A percentile compares a stretch with the other conserved stretches of the same genome.
Conservation (phyloP, 2,797 vertebrate genomes). For the Catharus ustulatus region DNA sequence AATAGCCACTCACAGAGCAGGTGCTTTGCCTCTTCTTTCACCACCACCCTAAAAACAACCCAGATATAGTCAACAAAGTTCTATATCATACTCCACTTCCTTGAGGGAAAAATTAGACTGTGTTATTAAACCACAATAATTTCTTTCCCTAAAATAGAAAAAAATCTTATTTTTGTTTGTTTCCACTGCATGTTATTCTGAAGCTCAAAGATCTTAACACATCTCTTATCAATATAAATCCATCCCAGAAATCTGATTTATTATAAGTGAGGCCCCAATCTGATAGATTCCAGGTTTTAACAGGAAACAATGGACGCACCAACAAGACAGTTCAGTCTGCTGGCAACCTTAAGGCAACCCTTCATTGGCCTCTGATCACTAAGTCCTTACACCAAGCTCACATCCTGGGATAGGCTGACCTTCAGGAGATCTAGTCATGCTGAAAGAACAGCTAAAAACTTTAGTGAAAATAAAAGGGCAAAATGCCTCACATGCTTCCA, state of each 20-base stretch:
- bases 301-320: background rate
- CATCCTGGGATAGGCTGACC: background rate
- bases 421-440: background rate
- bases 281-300: background rate
- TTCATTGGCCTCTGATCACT: background rate
- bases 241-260: background rate
- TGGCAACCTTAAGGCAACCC: background rate
- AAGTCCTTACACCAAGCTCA: background rate
- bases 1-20: background rate
- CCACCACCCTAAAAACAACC: background rate
- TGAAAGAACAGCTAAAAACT: background rate
- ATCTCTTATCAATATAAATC: background rate
- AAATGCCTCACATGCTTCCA: background rate
- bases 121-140: background rate
- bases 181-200: background rate
- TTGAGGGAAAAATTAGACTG: background rate
- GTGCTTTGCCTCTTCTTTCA: background rate
- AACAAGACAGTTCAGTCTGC: background rate
- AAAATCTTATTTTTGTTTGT: background rate
- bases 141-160: background rate
- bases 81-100: background rate
- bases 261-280: background rate
- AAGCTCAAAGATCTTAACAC: background rate
- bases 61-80: background rate
- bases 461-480: background rate